phyloP scores from a whole-genome alignment of 2,113 vertebrate genomes.

The Aptenodytes patagonicus region DNA sequence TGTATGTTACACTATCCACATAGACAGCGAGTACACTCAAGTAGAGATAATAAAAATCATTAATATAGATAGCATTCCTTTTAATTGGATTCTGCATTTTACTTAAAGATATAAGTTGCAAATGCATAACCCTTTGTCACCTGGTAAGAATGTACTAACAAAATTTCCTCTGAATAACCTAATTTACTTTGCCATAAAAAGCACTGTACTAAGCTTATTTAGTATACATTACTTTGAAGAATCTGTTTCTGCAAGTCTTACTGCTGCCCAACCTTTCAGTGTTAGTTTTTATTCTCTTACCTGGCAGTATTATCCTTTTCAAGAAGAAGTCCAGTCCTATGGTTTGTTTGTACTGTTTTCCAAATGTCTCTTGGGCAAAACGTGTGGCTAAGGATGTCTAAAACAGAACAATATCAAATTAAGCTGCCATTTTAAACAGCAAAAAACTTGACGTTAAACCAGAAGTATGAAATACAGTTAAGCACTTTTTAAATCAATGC shows the following conservation, averaged over 20 bases:
- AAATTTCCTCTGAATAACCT: not conserved
- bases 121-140: not conserved
- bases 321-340: slow-evolving; percentile 99
- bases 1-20: not conserved
- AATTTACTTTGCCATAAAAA: slow-evolving; percentile 5
- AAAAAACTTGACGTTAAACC: not conserved
- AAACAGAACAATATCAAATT: slow-evolving; percentile 72
- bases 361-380: slow-evolving; percentile 98
- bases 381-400: slow-evolving; percentile 95
- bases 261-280: not conserved
- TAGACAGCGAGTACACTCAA: not conserved
- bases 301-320: slow-evolving; percentile 96
- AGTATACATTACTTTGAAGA: not conserved
- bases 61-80: not conserved
- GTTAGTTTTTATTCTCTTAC: slow-evolving; percentile 77
- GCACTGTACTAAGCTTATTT: not conserved
- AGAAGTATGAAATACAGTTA: slow-evolving; percentile 31
- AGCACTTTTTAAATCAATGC: not conserved
- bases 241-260: not conserved
- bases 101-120: not conserved
- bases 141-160: not conserved
- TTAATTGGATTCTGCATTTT: not conserved
- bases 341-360: slow-evolving; percentile 99
- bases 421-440: slow-evolving; percentile 57
- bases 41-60: not conserved